Evolutionary conservation across 1,140 invertebrate genomes (phyloP).

Genomic region (Brachionus sp.): DNA sequence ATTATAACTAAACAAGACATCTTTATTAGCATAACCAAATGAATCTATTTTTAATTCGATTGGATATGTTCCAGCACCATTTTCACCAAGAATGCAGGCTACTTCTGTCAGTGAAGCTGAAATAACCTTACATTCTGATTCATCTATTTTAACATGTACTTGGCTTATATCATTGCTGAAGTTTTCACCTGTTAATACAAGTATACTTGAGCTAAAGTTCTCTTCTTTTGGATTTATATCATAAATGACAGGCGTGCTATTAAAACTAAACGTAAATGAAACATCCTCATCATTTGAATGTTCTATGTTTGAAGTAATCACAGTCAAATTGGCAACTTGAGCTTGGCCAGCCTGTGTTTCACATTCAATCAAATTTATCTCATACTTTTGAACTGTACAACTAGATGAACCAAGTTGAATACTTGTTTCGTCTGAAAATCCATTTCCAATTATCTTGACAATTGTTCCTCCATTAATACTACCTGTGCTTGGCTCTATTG

Average conservation of each 20-base stretch:
- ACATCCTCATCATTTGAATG: background rate
- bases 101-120: conserved; percentile 25
- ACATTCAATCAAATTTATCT: background rate
- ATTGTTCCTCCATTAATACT: conserved; percentile 51
- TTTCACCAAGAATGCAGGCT: conserved; percentile 46
- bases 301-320: background rate
- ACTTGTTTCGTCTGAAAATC: conserved; percentile 47
- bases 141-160: background rate
- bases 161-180: background rate
- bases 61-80: conserved; percentile 45
- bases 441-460: conserved; percentile 51
- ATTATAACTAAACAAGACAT: background rate
- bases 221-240: background rate
- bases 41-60: conserved; percentile 43
- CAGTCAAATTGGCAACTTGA: background rate
- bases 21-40: conserved; percentile 45
- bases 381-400: background rate
- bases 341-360: background rate
- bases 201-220: background rate
- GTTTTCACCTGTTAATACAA: background rate
- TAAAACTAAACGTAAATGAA: background rate
- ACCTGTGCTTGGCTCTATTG: background rate
- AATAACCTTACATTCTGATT: background rate
- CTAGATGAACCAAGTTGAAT: background rate
- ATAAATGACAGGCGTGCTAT: background rate